These are phyloP conservation scores for Polia nebulosa DNA, from an alignment of 2,888 invertebrate genomes.

Conservation along the genomic window DNA sequence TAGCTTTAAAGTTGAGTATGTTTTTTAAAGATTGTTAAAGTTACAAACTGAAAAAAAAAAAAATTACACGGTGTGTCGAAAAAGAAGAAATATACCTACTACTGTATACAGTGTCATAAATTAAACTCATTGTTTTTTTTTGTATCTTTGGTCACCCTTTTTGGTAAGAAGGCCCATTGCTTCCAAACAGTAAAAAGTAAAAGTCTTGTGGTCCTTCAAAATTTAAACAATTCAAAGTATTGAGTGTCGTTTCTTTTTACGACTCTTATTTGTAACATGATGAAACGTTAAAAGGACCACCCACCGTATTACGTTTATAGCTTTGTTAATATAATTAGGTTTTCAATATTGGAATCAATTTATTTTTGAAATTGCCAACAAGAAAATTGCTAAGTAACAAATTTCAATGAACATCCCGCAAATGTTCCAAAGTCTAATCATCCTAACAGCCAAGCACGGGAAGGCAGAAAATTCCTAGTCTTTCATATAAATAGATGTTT, in stretches of 20 bases:
- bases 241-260: slow-evolving; percentile 61
- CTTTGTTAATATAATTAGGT: slow-evolving; percentile 68
- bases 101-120: slow-evolving; percentile 18
- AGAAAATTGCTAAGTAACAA: neutral
- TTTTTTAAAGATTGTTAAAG: neutral
- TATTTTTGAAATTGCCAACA: slow-evolving; percentile 12
- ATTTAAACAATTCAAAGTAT: slow-evolving; percentile 65
- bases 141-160: slow-evolving; percentile 1
- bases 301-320: slow-evolving; percentile 67
- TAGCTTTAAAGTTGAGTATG: neutral
- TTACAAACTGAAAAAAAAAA: neutral
- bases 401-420: neutral
- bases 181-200: slow-evolving; percentile 42
- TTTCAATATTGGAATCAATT: slow-evolving; percentile 39
- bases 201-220: slow-evolving; percentile 58
- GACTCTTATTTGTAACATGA: slow-evolving; percentile 66
- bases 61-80: neutral
- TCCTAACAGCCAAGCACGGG: neutral
- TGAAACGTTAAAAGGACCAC: slow-evolving; percentile 67
- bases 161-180: slow-evolving; percentile 25
- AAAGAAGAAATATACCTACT: neutral
- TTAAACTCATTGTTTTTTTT: slow-evolving; percentile 10
- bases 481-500: slow-evolving; percentile 19
- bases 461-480: slow-evolving; percentile 10
- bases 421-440: neutral